These are phyloP conservation scores for Plebejus argus DNA, from an alignment of 2,888 invertebrate genomes.

Conservation along the genomic window DNA sequence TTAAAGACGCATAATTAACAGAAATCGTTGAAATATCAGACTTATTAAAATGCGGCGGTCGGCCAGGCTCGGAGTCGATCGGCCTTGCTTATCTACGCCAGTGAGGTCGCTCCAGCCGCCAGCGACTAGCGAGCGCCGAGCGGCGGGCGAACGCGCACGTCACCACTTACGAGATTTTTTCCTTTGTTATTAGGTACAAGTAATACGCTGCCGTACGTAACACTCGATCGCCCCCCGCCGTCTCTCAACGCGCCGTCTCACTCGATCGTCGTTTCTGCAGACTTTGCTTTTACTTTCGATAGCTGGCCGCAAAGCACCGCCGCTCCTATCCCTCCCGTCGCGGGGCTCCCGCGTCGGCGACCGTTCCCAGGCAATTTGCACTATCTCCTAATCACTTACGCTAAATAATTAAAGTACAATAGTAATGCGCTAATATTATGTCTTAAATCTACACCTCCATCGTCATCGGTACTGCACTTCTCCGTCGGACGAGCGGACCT, in stretches of 20 bases:
- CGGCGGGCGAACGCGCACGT: constrained; percentile 43
- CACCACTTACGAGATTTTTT: constrained; percentile 47
- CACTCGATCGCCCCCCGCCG: constrained; percentile 44
- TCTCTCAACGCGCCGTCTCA: constrained; percentile 44
- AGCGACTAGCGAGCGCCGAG: constrained; percentile 43
- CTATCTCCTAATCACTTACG: constrained; percentile 68
- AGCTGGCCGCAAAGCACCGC: constrained; percentile 45
- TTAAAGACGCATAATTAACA: constrained; percentile 49
- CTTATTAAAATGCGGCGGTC: constrained; percentile 65
- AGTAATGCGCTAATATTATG: constrained; percentile 73
- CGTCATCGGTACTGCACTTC: constrained; percentile 60
- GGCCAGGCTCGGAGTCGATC: constrained; percentile 57
- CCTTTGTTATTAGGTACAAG: constrained; percentile 48
- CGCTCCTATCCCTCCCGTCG: constrained; percentile 33
- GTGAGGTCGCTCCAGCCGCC: constrained; percentile 46
- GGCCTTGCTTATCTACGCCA: constrained; percentile 49
- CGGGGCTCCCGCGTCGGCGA: constrained; percentile 49
- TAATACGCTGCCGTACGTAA: constrained; percentile 50
- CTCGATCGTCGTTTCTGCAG: constrained; percentile 44
- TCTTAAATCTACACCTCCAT: constrained; percentile 70
- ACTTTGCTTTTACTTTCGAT: constrained; percentile 53
- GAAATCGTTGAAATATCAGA: constrained; percentile 64
- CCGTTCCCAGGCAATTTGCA: constrained; percentile 80
- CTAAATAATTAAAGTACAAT: constrained; percentile 67
- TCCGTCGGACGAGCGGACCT: constrained; percentile 51